Evolutionary conservation across 2,888 invertebrate genomes (phyloP), one percentile per base, ranked within the genome.

Genomic region (Vandiemenella viatica): DNA sequence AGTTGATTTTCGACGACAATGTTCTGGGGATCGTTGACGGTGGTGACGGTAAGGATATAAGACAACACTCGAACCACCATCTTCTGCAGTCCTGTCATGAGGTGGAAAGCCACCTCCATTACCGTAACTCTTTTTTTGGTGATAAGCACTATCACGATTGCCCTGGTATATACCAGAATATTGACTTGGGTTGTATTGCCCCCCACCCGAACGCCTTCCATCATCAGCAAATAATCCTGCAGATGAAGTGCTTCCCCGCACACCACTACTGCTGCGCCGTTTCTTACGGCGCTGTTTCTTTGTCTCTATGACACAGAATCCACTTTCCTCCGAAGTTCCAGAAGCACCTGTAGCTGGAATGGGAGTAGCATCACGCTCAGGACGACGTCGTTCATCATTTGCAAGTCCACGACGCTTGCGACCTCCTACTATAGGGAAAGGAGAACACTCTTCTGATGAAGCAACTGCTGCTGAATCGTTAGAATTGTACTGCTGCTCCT

Each of bases 221-320:
- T 38, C 41, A 32, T 46, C 46, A 21, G 26, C 26, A 40, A 46
- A 49, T 8, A 49, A 42, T 8, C 23, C 41, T 13, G 26, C 43
- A 45, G 38, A 20, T 58, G 46, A 61, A 57, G 55, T 52, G 17
- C 55, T 56, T 15, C 58, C 57, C n/a, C 56, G 57, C 47, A 70
- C 72, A 61, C 73, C 74, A 56, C 70, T 58, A 40, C 67, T 65
- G 54, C 70, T 71, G 26, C 71, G 65, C 58, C 79, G 76, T 61
- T 85, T 84, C 60, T 83, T 83, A 60, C 80, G 77, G 62, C 81
- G 80, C 65, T 84, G 84, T 64, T 83, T 83, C 63, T 86, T 88
- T 50, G 81, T 83, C 32, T 32, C 32, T 46, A 89, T 88, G 46
- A 85, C 82, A 64, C 83, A 80, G 68, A 87, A 89, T 61, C 87